phyloP scores from a whole-genome alignment of 2,888 invertebrate genomes.

The Sicus ferrugineus region DNA sequence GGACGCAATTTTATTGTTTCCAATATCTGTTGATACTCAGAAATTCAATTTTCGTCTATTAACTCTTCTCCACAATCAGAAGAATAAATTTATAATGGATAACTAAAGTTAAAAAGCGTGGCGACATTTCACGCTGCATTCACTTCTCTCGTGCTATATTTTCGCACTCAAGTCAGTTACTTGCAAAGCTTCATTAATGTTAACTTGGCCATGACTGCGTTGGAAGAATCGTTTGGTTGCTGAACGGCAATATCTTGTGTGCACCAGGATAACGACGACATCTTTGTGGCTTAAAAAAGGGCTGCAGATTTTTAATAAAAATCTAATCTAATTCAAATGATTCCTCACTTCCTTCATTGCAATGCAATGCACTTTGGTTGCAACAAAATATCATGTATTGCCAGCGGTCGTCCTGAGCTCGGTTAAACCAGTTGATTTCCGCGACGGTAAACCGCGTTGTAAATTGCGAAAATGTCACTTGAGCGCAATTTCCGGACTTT shows the following conservation, averaged over 20 bases:
- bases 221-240: constrained; percentile 40
- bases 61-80: too few species aligned
- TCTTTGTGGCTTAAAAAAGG: neutral
- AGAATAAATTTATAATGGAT: too few species aligned
- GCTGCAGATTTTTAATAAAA: neutral
- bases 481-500: neutral
- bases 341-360: neutral
- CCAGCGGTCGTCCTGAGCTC: neutral
- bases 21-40: too few species aligned
- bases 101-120: too few species aligned
- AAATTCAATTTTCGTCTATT: too few species aligned
- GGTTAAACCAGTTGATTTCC: constrained; percentile 26
- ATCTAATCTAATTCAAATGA: neutral
- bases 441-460: constrained; percentile 19
- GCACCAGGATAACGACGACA: too few species aligned
- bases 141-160: too few species aligned
- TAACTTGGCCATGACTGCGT: constrained; percentile 45
- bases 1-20: too few species aligned
- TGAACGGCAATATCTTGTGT: too few species aligned
- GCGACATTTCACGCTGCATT: too few species aligned
- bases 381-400: neutral
- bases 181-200: constrained; percentile 47
- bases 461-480: constrained; percentile 26
- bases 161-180: neutral
- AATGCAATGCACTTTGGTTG: neutral